Evolutionary conservation across 2,797 vertebrate species (phyloP).

Genomic region (Aselliscus stoliczkanus): DNA sequence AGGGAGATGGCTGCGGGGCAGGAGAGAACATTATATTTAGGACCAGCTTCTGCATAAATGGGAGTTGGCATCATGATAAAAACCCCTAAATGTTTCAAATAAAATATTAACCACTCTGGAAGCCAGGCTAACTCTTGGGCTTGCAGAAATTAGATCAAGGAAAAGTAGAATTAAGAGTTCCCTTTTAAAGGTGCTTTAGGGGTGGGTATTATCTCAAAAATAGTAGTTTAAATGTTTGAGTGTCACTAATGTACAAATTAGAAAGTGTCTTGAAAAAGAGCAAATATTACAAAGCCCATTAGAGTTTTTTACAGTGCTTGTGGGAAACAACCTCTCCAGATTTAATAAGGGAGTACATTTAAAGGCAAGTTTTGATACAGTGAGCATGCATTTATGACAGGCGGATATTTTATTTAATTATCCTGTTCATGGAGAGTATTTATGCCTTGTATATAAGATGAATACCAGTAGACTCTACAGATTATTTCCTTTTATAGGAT

Average conservation of each 20-base stretch:
- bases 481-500: constrained; percentile 33
- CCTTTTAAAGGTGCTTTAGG: constrained; percentile 42
- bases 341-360: constrained; percentile 54
- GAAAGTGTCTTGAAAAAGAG: constrained; percentile 62
- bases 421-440: constrained; percentile 24
- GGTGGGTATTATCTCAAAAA: constrained; percentile 47
- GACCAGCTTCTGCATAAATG: background rate
- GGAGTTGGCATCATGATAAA: background rate
- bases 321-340: constrained; percentile 50
- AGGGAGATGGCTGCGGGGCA: background rate
- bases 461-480: background rate
- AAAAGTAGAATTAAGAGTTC: constrained; percentile 36
- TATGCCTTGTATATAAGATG: background rate
- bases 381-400: constrained; percentile 43
- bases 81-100: constrained; percentile 25
- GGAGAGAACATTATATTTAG: background rate
- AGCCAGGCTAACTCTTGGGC: constrained; percentile 22
- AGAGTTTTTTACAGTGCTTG: constrained; percentile 55
- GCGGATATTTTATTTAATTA: constrained; percentile 58
- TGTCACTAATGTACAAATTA: constrained; percentile 60
- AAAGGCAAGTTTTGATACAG: constrained; percentile 47
- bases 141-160: constrained; percentile 56
- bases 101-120: constrained; percentile 30
- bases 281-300: constrained; percentile 62
- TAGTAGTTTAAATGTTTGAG: constrained; percentile 48